Evolutionary conservation across 2,113 vertebrate genomes (phyloP), one percentile per base, ranked within the genome.

Genomic region (Carassius gibelio): DNA sequence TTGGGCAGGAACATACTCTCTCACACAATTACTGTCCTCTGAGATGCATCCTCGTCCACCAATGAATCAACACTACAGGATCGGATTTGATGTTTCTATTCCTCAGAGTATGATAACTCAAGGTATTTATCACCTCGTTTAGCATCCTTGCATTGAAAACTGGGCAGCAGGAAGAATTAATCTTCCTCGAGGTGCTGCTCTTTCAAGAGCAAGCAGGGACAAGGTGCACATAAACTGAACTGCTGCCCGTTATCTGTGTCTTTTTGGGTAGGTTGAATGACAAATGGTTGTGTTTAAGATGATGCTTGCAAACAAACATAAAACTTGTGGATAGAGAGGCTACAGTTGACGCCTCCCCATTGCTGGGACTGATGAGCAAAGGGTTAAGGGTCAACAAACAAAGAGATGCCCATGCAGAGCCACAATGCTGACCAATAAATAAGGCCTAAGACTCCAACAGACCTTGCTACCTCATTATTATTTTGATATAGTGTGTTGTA

Each of bases 351-450:
- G 42, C 38, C 71, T 75, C 71, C 71, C 4, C 11, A 23, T 26
- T 72, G 69, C 84, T 48, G 76, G 84, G 75, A 85, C 81, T 72
- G 75, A 84, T 81, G 26, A 59, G 42, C 82, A 89, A 85, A 89
- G 76, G 55, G 79, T 76, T 85, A 74, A 48, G 81, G 83, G 85
- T 83, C 42, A 75, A 86, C 88, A 87, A 89, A 91, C 86, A 83
- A 83, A 81, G 68, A 81, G 76, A 68, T 87, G 84, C 66, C 81
- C 84, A 87, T 90, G 87, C 69, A 26, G 59, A 88, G 82, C 86
- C 36, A 81, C 82, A 86, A 66, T 48, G 66, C 79, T 89, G 88
- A 92, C 91, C 89, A 88, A 90, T 90, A 88, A 79, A 80, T 64
- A 69, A 38, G 61, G 61, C 81, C 52, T 48, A 83, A 87, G 52